Percentiles rank a stretch among this genome's conserved stretches.
phyloP scores from a whole-genome alignment of 2,797 vertebrate genomes.

The Sebastes steindachneri region DNA sequence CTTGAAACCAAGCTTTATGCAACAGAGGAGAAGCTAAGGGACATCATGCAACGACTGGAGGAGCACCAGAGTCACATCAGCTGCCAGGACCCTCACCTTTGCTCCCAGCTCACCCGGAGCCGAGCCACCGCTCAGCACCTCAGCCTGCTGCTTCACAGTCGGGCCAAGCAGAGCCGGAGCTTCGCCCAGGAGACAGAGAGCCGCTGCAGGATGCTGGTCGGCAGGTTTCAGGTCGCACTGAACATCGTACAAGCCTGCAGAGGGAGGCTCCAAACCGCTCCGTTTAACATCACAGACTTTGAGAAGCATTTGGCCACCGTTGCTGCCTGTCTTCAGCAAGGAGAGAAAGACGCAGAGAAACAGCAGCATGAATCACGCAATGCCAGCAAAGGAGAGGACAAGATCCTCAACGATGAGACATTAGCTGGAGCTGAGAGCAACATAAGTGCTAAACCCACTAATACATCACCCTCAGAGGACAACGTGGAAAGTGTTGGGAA shows the following conservation, averaged over 20 bases:
- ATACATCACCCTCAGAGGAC: conserved; percentile 48
- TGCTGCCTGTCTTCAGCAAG: conserved; percentile 69
- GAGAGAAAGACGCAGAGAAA: conserved; percentile 62
- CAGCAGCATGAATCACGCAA: conserved; percentile 59
- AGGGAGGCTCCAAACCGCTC: conserved; percentile 76
- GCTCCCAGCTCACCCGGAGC: conserved; percentile 86
- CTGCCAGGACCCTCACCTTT: conserved; percentile 86
- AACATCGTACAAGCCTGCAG: conserved; percentile 84
- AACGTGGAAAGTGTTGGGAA: conserved; percentile 25
- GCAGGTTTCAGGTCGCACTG: conserved; percentile 82
- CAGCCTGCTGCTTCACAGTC: conserved; percentile 86
- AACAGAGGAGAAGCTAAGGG: conserved; percentile 92
- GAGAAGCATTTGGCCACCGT: conserved; percentile 65
- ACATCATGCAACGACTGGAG: conserved; percentile 88
- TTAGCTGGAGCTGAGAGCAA: conserved; percentile 66
- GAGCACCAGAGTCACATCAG: conserved; percentile 85
- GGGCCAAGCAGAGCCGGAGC: conserved; percentile 82
- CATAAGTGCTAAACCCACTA: conserved; percentile 46
- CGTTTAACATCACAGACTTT: conserved; percentile 48
- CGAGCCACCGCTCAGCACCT: conserved; percentile 81
- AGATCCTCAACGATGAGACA: conserved; percentile 54
- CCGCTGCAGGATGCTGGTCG: conserved; percentile 79
- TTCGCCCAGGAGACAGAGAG: conserved; percentile 77
- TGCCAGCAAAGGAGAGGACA: conserved; percentile 49
- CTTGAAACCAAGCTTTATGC: conserved; percentile 91